These are phyloP conservation scores for Peromyscus polionotus DNA, from an alignment of 2,113 vertebrate genomes.

Conservation along the genomic window DNA sequence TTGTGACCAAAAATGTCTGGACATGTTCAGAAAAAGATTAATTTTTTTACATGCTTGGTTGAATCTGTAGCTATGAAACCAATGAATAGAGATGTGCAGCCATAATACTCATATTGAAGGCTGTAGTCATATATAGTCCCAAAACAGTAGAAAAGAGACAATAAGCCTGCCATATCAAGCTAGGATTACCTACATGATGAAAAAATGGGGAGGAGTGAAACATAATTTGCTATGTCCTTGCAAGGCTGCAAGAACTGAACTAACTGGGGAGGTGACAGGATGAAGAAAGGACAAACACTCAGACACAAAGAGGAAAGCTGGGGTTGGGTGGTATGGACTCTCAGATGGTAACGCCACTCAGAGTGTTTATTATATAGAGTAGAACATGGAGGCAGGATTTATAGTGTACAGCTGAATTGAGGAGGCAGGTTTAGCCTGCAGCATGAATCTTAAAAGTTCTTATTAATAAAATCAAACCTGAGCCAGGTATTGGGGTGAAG, in stretches of 20 bases:
- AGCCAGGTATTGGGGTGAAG: no score
- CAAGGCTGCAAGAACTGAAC: neutral
- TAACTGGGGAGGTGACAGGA: neutral
- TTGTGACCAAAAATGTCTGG: neutral
- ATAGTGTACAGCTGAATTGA: neutral
- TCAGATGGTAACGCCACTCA: neutral
- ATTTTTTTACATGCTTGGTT: neutral
- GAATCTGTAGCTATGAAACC: neutral
- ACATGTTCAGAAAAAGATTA: no score
- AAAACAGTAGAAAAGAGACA: neutral
- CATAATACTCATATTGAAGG: neutral
- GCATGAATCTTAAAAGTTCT: no score
- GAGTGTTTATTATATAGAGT: neutral
- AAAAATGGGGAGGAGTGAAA: neutral
- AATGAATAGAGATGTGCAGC: neutral
- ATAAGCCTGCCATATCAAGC: neutral
- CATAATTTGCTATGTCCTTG: neutral
- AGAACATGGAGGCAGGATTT: neutral
- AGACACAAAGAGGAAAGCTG: neutral
- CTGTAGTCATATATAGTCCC: no score
- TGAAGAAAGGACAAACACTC: neutral
- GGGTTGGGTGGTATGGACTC: neutral
- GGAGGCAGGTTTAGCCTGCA: neutral
- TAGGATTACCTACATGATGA: neutral
- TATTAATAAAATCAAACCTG: no score